Evolutionary conservation across 1,140 invertebrate species (phyloP), one percentile per base, ranked within the genome.

Genomic region (Metopolophium dirhodum): DNA sequence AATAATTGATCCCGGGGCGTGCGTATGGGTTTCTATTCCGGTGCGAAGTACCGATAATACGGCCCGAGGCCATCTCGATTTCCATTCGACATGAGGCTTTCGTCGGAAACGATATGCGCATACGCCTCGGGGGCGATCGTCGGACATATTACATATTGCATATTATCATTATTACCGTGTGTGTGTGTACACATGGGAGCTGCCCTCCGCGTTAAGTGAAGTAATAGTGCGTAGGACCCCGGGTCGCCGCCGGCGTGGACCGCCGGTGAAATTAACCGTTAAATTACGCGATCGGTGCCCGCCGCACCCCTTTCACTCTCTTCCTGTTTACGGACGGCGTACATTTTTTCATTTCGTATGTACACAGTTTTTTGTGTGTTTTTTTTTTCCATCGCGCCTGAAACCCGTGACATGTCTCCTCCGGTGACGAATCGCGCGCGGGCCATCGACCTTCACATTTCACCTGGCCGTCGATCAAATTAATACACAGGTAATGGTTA

Each of bases 1-100:
- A 77, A 92, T 49, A 83, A 41, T 87, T 14, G 30, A 87, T 41
- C 91, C 35, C 77, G 68, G 20, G 91, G 82, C 82, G 82, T n/a
- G 22, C 54, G 20, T 54, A 54, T 45, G n/a, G 82, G 82, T 93
- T 93, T 93, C 91, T 86, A 77, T 77, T 83, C 26, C 85, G 23
- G 51, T 51, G 82, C 85, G 51, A 86, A 93, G 91, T 57, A 86
- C 85, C 82, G 8, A 20, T 2, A 23, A 26, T 30, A 22, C 61
- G 26, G 77, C 91, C 35, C 91, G 47, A 51, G 77, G 91, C 77
- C 18, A 49, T 92, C 91, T 51, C 91, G 91, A 92, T 92, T 92
- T 92, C 91, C 91, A 92, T 92, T 92, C 51, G 91, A 26, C 61
- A 45, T 92, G 68, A n/a, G 68, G 68, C 91, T 92, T 83, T 92